Percentiles rank a stretch among this genome's conserved stretches.
These are phyloP conservation scores for Teleopsis dalmanni DNA, from an alignment of 1,140 invertebrate genomes.

Conservation along the genomic window DNA sequence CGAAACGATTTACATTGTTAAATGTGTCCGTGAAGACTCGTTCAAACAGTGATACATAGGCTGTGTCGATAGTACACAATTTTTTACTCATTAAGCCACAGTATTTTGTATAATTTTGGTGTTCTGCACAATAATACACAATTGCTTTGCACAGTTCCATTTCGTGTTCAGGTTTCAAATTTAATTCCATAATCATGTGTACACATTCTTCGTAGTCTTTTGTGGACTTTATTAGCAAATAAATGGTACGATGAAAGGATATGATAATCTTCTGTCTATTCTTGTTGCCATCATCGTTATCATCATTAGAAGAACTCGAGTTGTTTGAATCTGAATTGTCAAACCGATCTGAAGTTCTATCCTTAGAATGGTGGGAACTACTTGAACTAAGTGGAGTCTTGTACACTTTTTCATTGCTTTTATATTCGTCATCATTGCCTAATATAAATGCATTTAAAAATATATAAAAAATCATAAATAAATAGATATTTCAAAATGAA, in stretches of 20 bases:
- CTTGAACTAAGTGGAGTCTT: too few relatives aligned
- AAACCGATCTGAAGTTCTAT: constrained; percentile 60
- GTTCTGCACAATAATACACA: constrained; percentile 96
- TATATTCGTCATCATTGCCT: constrained; percentile 87
- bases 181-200: constrained; percentile 96
- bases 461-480: constrained; percentile 8
- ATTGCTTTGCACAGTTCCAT: constrained; percentile 98
- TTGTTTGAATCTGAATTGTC: constrained; percentile 56
- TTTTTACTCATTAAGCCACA: constrained; percentile 89
- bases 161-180: constrained; percentile 88
- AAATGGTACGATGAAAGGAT: constrained; percentile 88
- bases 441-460: constrained; percentile 91
- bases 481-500: background rate
- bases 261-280: constrained; percentile 96
- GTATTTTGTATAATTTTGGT: constrained; percentile 97
- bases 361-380: constrained; percentile 78
- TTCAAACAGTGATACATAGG: constrained; percentile 88
- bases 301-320: constrained; percentile 47
- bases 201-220: constrained; percentile 98
- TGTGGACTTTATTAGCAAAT: constrained; percentile 96
- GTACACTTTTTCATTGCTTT: constrained; percentile 93
- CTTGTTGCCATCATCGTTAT: constrained; percentile 58
- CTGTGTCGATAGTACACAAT: constrained; percentile 86
- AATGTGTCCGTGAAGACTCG: constrained; percentile 95
- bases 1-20: constrained; percentile 84